Conservation (phyloP, 2,113 vertebrate species). For the Salminus brasiliensis region DNA sequence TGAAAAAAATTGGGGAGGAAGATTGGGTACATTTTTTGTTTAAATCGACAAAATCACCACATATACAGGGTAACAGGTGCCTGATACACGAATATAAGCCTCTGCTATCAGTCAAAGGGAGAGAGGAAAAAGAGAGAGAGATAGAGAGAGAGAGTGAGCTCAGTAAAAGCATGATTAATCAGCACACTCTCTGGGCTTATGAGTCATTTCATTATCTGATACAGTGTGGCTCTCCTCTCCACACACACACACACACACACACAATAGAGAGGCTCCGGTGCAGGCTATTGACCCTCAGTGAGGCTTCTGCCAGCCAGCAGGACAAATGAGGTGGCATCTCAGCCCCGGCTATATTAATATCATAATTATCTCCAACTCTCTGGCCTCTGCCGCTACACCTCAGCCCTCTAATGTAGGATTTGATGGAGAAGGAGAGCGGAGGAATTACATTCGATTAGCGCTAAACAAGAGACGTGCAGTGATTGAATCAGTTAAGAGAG, state of each 20-base stretch:
- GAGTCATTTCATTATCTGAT: slow-evolving; percentile 79
- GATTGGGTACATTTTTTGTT: too few relatives aligned
- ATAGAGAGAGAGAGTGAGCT: slow-evolving; percentile 52
- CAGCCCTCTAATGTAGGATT: slow-evolving; percentile 68
- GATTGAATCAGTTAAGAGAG: slow-evolving; percentile 73
- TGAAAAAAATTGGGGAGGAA: too few relatives aligned
- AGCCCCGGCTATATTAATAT: slow-evolving; percentile 74
- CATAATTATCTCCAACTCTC: slow-evolving; percentile 76
- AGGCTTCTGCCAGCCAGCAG: slow-evolving; percentile 67
- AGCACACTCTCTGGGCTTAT: slow-evolving; percentile 73
- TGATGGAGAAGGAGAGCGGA: slow-evolving; percentile 71
- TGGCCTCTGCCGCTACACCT: slow-evolving; percentile 61
- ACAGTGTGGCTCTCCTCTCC: slow-evolving; percentile 52
- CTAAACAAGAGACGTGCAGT: slow-evolving; percentile 76
- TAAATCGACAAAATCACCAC: too few relatives aligned
- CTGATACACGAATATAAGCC: background rate
- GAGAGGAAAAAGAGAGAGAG: slow-evolving; percentile 62
- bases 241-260: slow-evolving; percentile 17
- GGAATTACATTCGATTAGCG: slow-evolving; percentile 80
- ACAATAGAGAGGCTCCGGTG: slow-evolving; percentile 64
- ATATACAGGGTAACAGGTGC: slow-evolving; percentile 31
- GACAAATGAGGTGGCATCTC: slow-evolving; percentile 77
- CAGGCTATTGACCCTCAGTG: slow-evolving; percentile 77
- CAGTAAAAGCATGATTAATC: slow-evolving; percentile 77
- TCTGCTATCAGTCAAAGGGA: slow-evolving; percentile 44